phyloP scores from a whole-genome alignment of 1,140 invertebrate genomes.

The Zaprionus vittiger region DNA sequence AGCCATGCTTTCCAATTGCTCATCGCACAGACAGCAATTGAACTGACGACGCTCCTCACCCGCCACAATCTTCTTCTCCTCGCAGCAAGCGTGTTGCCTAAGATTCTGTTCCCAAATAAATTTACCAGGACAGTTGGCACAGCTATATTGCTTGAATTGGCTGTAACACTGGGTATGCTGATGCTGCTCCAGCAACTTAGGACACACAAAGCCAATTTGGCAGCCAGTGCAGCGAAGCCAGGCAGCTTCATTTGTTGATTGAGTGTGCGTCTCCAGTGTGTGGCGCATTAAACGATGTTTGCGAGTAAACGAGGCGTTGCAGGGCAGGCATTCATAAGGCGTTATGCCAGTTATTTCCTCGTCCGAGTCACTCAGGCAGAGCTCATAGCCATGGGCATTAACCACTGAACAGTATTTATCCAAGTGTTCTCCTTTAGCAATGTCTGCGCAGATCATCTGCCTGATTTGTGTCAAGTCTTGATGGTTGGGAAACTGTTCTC shows the following conservation, averaged over 20 bases:
- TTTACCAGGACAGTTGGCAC: conserved; percentile 69
- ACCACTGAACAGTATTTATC: conserved; percentile 61
- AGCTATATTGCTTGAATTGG: conserved; percentile 50
- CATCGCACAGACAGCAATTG: conserved; percentile 58
- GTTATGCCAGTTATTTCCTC: conserved; percentile 34
- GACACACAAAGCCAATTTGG: conserved; percentile 67
- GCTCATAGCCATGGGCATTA: conserved; percentile 72
- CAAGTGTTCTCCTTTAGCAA: conserved; percentile 28
- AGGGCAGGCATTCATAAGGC: conserved; percentile 55
- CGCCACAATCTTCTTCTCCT: conserved; percentile 1
- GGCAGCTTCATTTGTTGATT: conserved; percentile 4
- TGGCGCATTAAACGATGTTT: conserved; percentile 65
- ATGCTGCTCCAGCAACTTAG: conserved; percentile 56
- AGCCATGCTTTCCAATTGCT: conserved; percentile 37
- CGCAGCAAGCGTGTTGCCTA: conserved; percentile 54
- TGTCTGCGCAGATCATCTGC: conserved; percentile 47
- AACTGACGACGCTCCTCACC: conserved; percentile 27
- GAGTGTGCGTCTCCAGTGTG: conserved; percentile 59
- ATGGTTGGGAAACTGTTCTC: conserved; percentile 44
- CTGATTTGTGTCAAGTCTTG: conserved; percentile 43
- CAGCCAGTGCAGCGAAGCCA: conserved; percentile 63
- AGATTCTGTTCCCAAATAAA: conserved; percentile 77
- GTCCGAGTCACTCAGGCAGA: conserved; percentile 71
- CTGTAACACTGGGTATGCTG: conserved; percentile 61
- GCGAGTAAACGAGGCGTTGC: conserved; percentile 47